Base-by-base conservation (phyloP, 2,888 invertebrate species). In the Cecidostiba fungosa region DNA sequence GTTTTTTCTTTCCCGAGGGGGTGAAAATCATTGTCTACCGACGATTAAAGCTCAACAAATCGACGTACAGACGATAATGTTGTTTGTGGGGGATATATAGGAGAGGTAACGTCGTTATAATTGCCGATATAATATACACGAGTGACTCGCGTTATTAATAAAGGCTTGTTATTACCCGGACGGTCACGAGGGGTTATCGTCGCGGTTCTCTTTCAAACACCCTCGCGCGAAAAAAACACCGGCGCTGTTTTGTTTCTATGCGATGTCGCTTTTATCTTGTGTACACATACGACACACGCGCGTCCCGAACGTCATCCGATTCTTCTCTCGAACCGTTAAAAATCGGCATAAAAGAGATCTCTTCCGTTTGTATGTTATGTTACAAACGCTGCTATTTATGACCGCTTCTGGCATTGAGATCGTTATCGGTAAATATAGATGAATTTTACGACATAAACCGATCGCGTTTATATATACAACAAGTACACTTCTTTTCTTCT, bases 141-240 rank as follows among this genome's bases (percentile, higher is more conserved):
- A 50, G 19, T 50, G 16, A 16, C n/a, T 54, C 5, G n/a, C 54
- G 5, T 16, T 54, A 26, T 26, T 66, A 66, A 66, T 66, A 29
- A 66, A 66, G 16, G 23, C 62, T n/a, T 29, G 66, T 66, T 66
- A 14, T 54, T 66, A 66, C 12, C 0, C 8, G 1, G 14, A 3
- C 66, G 16, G 66, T 66, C 66, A n/a, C 66, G 29, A 66, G 66
- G 5, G 66, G 66, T 66, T 66, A 66, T 66, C 66, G 66, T 66
- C 66, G 66, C 62, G 29, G 29, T n/a, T 66, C 66, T 59, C 19
- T 59, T n/a, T 66, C 14, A 14, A 59, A 2, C 23, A 59, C 10
- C 23, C 59, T 5, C 3, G 12, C 14, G 29, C 3, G 23, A 10
- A 29, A 66, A 66, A 66, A 66, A 29, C 66, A 8, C 26, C 29